Evolutionary conservation across 2,797 vertebrate genomes (phyloP).

Genomic region (Hoplostethus mediterraneus): DNA sequence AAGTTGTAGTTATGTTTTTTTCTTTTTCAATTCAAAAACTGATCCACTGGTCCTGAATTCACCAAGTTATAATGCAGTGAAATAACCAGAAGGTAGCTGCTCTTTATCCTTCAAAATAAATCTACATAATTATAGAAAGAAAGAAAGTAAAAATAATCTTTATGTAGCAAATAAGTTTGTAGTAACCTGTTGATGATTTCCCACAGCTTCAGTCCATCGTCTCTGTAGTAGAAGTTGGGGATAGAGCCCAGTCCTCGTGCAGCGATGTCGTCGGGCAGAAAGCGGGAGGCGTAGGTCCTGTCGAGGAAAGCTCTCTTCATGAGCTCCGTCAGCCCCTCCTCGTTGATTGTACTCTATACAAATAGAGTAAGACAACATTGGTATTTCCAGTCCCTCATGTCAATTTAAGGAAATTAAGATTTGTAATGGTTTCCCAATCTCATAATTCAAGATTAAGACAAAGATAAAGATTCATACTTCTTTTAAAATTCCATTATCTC

Average conservation of each 20-base stretch:
- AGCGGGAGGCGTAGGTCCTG: conserved; percentile 80
- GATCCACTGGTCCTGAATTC: no score
- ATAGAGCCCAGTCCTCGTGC: conserved; percentile 80
- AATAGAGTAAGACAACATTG: neutral
- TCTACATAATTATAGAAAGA: no score
- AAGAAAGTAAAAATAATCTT: no score
- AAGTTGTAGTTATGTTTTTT: neutral
- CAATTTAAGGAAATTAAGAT: no score
- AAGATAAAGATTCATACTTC: no score
- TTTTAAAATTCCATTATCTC: conserved; percentile 17
- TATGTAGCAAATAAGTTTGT: no score
- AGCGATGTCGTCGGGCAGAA: conserved; percentile 81
- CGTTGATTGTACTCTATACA: conserved; percentile 74
- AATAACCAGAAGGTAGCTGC: no score
- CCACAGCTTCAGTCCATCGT: conserved; percentile 85
- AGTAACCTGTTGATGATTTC: conserved; percentile 76
- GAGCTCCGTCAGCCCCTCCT: conserved; percentile 68
- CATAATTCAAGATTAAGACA: no score
- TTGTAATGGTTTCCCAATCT: no score
- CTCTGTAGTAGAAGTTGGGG: conserved; percentile 85
- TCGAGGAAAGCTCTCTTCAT: conserved; percentile 69
- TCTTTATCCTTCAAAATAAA: no score
- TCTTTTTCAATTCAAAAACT: no score
- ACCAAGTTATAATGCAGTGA: no score
- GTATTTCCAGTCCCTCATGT: neutral